Evolutionary conservation across 1,140 invertebrate genomes (phyloP).

Genomic region (Drosophila punjabiensis): DNA sequence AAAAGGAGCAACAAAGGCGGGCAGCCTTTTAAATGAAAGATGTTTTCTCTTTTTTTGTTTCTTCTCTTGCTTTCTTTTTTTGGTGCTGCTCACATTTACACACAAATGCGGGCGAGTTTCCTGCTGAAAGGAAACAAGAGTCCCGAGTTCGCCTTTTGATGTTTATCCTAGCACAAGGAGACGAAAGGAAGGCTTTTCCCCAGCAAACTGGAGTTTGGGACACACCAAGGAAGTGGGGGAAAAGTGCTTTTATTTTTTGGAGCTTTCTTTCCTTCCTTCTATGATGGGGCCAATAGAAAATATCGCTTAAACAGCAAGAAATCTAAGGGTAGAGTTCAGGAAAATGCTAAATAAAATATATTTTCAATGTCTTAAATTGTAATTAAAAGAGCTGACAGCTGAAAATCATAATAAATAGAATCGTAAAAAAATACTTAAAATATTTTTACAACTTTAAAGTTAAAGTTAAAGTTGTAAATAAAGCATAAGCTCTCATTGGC

Average conservation of each 20-base stretch:
- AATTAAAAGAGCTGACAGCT: not conserved
- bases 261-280: conserved; percentile 5
- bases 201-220: conserved; percentile 36
- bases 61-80: too few species aligned
- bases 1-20: conserved; percentile 57
- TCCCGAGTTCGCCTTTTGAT: conserved; percentile 58
- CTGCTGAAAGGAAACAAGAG: conserved; percentile 66
- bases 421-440: too few species aligned
- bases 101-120: conserved; percentile 61
- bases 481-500: not conserved
- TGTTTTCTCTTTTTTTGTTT: conserved; percentile 56
- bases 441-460: too few species aligned
- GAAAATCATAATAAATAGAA: too few species aligned
- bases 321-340: not conserved
- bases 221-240: not conserved
- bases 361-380: not conserved
- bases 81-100: conserved; percentile 46
- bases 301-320: not conserved
- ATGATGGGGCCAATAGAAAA: conserved; percentile 13
- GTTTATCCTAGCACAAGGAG: conserved; percentile 60
- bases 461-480: not conserved
- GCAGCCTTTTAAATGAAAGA: conserved; percentile 64
- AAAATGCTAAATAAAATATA: conserved; percentile 11
- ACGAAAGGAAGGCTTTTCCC: conserved; percentile 32
- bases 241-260: conserved; percentile 24